Percentiles rank a stretch among this genome's conserved stretches.
Conservation (phyloP, 2,113 vertebrate species). For the Leptocoma aspasia region DNA sequence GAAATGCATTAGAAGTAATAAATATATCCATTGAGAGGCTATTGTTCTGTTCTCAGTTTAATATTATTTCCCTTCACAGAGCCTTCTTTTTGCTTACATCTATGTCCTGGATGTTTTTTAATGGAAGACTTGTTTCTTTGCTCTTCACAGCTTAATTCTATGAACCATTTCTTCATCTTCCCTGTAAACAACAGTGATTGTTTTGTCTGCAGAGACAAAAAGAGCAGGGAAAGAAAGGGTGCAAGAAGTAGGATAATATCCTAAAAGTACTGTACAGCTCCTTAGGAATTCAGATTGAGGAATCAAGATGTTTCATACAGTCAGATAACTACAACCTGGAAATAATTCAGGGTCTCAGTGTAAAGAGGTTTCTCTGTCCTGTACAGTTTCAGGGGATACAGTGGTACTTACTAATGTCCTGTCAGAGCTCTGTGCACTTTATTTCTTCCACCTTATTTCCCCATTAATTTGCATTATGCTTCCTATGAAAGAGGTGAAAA, state of each 20-base stretch:
- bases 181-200: background rate
- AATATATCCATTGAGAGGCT: background rate
- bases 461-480: background rate
- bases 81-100: background rate
- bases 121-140: background rate
- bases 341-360: background rate
- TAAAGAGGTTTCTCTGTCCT: background rate
- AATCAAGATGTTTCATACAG: background rate
- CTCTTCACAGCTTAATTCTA: background rate
- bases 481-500: background rate
- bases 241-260: background rate
- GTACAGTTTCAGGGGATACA: background rate
- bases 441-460: background rate
- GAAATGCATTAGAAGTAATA: background rate
- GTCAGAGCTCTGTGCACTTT: background rate
- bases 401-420: background rate
- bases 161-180: background rate
- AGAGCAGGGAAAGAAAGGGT: background rate
- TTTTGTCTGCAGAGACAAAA: background rate
- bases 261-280: background rate
- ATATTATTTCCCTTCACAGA: background rate
- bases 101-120: background rate
- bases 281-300: background rate
- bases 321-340: background rate
- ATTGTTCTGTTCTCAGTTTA: slow-evolving; percentile 4